phyloP scores from a whole-genome alignment of 2,888 invertebrate species.

The Spialia ferax region DNA sequence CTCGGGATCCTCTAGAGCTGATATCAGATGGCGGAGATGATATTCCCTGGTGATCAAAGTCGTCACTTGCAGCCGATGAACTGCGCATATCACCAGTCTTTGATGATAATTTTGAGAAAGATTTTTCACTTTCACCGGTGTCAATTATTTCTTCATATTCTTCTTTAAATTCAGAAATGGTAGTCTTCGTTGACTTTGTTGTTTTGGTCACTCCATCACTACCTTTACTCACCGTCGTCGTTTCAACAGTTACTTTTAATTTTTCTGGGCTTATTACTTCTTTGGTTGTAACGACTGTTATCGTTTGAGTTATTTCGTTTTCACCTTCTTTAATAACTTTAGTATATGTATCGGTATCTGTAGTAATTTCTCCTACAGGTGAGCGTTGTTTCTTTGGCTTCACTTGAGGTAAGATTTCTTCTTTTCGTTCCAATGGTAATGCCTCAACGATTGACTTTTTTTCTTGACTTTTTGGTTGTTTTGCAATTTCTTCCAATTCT shows the following conservation, averaged over 20 bases:
- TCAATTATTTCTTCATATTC: constrained; percentile 81
- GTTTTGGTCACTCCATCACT: constrained; percentile 80
- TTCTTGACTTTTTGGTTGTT: constrained; percentile 60
- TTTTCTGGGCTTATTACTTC: constrained; percentile 83
- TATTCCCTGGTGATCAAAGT: constrained; percentile 85
- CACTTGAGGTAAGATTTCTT: constrained; percentile 53
- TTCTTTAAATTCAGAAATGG: constrained; percentile 80
- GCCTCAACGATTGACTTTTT: constrained; percentile 57
- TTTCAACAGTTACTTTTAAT: constrained; percentile 78
- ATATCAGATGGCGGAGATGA: constrained; percentile 88
- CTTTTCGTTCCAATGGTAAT: constrained; percentile 57
- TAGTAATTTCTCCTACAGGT: constrained; percentile 79
- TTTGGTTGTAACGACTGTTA: constrained; percentile 80
- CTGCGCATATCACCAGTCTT: constrained; percentile 86
- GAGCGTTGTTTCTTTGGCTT: constrained; percentile 75
- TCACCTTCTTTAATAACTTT: constrained; percentile 78
- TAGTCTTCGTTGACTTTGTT: constrained; percentile 81
- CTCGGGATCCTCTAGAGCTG: constrained; percentile 87
- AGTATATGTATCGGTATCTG: constrained; percentile 78
- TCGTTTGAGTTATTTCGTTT: constrained; percentile 77
- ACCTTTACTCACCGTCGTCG: constrained; percentile 79
- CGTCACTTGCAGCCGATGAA: constrained; percentile 89
- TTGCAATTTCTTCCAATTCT: constrained; percentile 73
- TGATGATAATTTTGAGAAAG: constrained; percentile 76
- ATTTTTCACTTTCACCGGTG: constrained; percentile 81